Conservation (phyloP, 2,113 vertebrate species). For the zebrafish (Danio rerio) region GRCz12tu NC_133188.1:32190501-32191000, state of each 20-base stretch:
- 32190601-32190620: slow-evolving; percentile 32
- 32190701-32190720: slow-evolving; percentile 21
- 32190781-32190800: slow-evolving; percentile 40
- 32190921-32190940: not conserved
- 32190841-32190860: slow-evolving; percentile 26
- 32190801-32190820: slow-evolving; percentile 29
- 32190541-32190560: slow-evolving; percentile 11
- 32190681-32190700: slow-evolving; percentile 23
- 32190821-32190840: slow-evolving; percentile 13
- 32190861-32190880: not conserved
- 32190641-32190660: slow-evolving; percentile 43
- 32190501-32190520: slow-evolving; percentile 82
- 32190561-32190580: not conserved
- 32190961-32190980: too few relatives aligned
- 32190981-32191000: too few relatives aligned
- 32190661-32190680: slow-evolving; percentile 44
- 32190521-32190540: slow-evolving; percentile 75
- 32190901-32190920: not conserved
- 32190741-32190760: slow-evolving; percentile 47
- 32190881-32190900: not conserved
- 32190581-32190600: not conserved
- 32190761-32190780: slow-evolving; percentile 42
- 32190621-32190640: slow-evolving; percentile 29
- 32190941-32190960: too few relatives aligned
- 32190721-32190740: slow-evolving; percentile 22